These are phyloP conservation scores for Musca vetustissima DNA, from an alignment of 1,140 invertebrate genomes.

Conservation along the genomic window DNA sequence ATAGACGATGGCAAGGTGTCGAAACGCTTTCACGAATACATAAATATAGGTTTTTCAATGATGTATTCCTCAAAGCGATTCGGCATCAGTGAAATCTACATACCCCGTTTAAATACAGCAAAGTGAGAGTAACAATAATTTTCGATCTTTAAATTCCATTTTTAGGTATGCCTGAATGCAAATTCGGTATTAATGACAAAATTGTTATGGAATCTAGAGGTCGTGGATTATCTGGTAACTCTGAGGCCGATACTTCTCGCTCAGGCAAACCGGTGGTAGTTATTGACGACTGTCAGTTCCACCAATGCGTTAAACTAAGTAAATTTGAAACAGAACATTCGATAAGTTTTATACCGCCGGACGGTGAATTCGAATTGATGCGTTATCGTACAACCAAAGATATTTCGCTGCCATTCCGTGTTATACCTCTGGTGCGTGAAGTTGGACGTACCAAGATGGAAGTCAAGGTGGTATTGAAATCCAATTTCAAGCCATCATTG, in stretches of 20 bases:
- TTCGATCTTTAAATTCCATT: background rate
- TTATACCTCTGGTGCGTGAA: slow-evolving; percentile 97
- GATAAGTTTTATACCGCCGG: slow-evolving; percentile 99
- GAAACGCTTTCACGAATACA: too few relatives aligned
- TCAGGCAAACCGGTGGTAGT: slow-evolving; percentile 95
- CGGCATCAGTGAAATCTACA: too few relatives aligned
- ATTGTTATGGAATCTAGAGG: slow-evolving; percentile 98
- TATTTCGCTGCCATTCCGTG: slow-evolving; percentile 98
- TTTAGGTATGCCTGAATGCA: slow-evolving; percentile 96
- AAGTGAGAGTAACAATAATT: too few relatives aligned
- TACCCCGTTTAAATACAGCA: too few relatives aligned
- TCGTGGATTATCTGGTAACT: slow-evolving; percentile 65
- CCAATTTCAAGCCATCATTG: slow-evolving; percentile 98
- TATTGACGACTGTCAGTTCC: slow-evolving; percentile 99
- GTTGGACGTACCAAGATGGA: slow-evolving; percentile 99
- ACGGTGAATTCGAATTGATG: slow-evolving; percentile 99
- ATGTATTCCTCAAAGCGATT: too few relatives aligned
- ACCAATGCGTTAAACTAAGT: slow-evolving; percentile 99
- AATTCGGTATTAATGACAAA: slow-evolving; percentile 99
- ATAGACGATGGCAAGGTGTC: too few relatives aligned
- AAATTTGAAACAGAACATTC: slow-evolving; percentile 99
- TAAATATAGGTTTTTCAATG: too few relatives aligned
- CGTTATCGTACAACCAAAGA: slow-evolving; percentile 99
- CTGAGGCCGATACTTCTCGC: slow-evolving; percentile 82
- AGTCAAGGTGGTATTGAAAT: slow-evolving; percentile 98